phyloP scores from a whole-genome alignment of 2,888 invertebrate genomes.

The Ectobius pallidus region DNA sequence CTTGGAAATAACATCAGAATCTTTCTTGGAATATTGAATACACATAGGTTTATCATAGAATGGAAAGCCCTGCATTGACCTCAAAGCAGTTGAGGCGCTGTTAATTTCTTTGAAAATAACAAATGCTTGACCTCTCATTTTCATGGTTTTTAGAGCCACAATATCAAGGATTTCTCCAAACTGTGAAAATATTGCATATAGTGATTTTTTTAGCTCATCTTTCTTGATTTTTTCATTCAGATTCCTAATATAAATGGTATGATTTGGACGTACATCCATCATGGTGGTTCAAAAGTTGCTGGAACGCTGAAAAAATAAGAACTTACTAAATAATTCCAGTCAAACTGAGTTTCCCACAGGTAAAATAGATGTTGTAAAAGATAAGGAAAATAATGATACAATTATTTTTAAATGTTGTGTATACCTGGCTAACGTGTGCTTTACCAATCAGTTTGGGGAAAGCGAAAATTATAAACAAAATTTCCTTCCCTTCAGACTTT shows the following conservation, averaged over 20 bases:
- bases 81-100: slow-evolving; percentile 92
- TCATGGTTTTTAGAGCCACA: slow-evolving; percentile 92
- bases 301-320: no score
- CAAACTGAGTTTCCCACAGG: no score
- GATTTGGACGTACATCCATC: slow-evolving; percentile 95
- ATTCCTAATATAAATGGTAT: slow-evolving; percentile 99
- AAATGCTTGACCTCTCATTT: slow-evolving; percentile 98
- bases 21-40: slow-evolving; percentile 92
- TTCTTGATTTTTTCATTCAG: slow-evolving; percentile 99
- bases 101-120: slow-evolving; percentile 98
- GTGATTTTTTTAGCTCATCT: slow-evolving; percentile 95
- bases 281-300: no score
- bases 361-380: no score
- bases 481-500: no score
- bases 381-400: no score
- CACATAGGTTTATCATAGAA: slow-evolving; percentile 99
- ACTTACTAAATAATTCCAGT: no score
- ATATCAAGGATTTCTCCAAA: slow-evolving; percentile 98
- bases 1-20: slow-evolving; percentile 96
- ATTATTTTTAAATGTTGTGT: no score
- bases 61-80: slow-evolving; percentile 99
- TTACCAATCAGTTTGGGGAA: no score
- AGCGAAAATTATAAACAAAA: no score
- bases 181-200: slow-evolving; percentile 98
- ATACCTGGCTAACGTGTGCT: no score